Evolutionary conservation across 2,797 vertebrate species (phyloP), one percentile per base, ranked within the genome.

Genomic region (Ficedula albicollis): DNA sequence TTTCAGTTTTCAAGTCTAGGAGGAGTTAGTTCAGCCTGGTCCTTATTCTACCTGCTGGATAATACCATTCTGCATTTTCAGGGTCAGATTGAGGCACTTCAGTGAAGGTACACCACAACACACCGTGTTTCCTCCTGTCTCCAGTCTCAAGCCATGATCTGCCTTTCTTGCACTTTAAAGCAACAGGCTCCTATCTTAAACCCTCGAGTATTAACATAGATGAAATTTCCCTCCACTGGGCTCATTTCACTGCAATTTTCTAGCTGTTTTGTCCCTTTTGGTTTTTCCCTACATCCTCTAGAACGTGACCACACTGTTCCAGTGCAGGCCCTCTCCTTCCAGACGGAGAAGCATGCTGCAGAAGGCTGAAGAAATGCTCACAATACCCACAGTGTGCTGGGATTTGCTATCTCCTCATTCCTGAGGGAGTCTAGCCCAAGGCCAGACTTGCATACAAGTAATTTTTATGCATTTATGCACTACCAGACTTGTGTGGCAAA

Each of bases 261-360:
- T 11, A 30, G 9, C 14, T 72, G 13, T 20, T 60, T 39, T 41
- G 19, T 26, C 27, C 32, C 11, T 34, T 5, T 1, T 26, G 22
- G 15, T 51, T 15, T 43, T n/a, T 60, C 60, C 23, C 29, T 58
- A 30, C 20, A 34, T 19, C 15, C 27, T 25, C 10, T 13, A 63
- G 29, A 19, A 34, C 0, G 0, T 10, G 11, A 49, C 11, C 27
- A 39, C 0, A 2, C 41, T 60, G 26, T 23, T 55, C 32, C 26
- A 52, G 30, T 1, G 13, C 52, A 32, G 25, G 5, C 2, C 3
- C 26, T 30, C 21, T 60, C 49, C 19, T 9, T 7, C 19, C 46
- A 77, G 41, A 55, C 23, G 49, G 29, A 85, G 34, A 49, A 3
- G 0, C 11, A 18, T 1, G 13, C 41, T 63, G 62, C 41, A 75